Base-by-base conservation (phyloP, 2,888 invertebrate species). In the Caenorhabditis uteleia region DNA sequence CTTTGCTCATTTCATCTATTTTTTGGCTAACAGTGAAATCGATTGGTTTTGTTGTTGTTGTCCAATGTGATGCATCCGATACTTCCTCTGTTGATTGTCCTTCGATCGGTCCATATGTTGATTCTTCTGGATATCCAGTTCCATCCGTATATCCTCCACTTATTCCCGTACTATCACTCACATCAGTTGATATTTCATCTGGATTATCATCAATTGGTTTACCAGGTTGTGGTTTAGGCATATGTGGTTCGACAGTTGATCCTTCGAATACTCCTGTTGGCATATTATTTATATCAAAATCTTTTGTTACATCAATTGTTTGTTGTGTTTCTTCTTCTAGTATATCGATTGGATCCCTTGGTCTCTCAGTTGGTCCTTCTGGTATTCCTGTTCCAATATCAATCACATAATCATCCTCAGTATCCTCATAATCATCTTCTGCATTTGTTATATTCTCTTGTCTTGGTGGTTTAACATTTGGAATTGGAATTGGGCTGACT, bases 11-110 rank as follows among this genome's bases (percentile, higher is more conserved):
- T 38, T 43, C 25, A 53, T 59, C 59, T 27, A 59, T 59, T 34
- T 59, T 53, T 23, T 59, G 59, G 43, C 47, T 53, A 20, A 59
- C 48, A 2, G 59, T 59, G 20, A 53, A 59, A 8, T 59, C 53
- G 10, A 23, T 29, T 8, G 12, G 18, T 20, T 25, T 48, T 1
- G 40, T 53, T 6, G 50, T 53, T 12, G 59, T 48, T 3, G 43
- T 53, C 59, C 59, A 59, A 14, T 59, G 53, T 20, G 43, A 42
- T 23, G 59, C 47, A 20, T 47, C 48, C 29, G 47, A 53, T 25
- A 47, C 48, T 21, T 59, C 59, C 7, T 48, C 20, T 12, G 53
- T 14, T 14, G 59, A 16, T 48, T 1, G 1, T 53, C 53, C 12
- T 31, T 59, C 14, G 57, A 49, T 8, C 16, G 2, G 18, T 51